These are phyloP conservation scores for Hyperoplus immaculatus DNA, from an alignment of 2,797 vertebrate species.

Conservation along the genomic window DNA sequence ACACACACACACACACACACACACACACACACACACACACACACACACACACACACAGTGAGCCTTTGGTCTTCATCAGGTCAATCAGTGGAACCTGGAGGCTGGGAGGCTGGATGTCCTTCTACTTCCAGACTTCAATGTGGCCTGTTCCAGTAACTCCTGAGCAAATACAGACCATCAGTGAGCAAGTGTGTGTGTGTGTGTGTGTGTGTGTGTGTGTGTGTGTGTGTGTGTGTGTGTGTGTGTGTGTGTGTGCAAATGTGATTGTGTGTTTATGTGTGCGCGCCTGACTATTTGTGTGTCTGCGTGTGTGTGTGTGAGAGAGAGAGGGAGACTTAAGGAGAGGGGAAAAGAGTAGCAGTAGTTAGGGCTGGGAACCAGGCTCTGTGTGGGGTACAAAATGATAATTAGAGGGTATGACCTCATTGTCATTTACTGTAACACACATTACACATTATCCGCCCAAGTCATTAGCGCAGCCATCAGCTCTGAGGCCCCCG, in stretches of 20 bases:
- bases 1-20: slow-evolving; percentile 17
- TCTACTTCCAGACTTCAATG: slow-evolving; percentile 70
- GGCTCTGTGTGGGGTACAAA: slow-evolving; percentile 72
- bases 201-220: slow-evolving; percentile 32
- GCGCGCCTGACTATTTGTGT: slow-evolving; percentile 29
- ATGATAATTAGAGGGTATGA: slow-evolving; percentile 71
- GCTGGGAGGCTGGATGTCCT: slow-evolving; percentile 72
- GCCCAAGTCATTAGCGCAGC: slow-evolving; percentile 62
- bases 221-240: slow-evolving; percentile 20
- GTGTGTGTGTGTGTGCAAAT: not conserved
- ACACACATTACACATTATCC: slow-evolving; percentile 62
- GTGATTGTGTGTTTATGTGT: slow-evolving; percentile 14
- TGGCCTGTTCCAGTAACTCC: slow-evolving; percentile 76
- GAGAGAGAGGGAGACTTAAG: not conserved
- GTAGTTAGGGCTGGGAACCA: slow-evolving; percentile 46
- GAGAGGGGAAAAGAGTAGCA: slow-evolving; percentile 18
- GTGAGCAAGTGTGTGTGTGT: slow-evolving; percentile 16
- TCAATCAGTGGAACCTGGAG: slow-evolving; percentile 81
- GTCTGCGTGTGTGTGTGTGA: slow-evolving; percentile 2
- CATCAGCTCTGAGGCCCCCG: slow-evolving; percentile 58
- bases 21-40: slow-evolving; percentile 25
- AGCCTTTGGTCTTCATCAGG: slow-evolving; percentile 78
- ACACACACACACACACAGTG: slow-evolving; percentile 36
- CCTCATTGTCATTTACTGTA: slow-evolving; percentile 79
- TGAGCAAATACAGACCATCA: slow-evolving; percentile 77